Evolutionary conservation across 2,888 invertebrate genomes (phyloP), one percentile per base, ranked within the genome.

Genomic region (Tenthredo scrophulariae): DNA sequence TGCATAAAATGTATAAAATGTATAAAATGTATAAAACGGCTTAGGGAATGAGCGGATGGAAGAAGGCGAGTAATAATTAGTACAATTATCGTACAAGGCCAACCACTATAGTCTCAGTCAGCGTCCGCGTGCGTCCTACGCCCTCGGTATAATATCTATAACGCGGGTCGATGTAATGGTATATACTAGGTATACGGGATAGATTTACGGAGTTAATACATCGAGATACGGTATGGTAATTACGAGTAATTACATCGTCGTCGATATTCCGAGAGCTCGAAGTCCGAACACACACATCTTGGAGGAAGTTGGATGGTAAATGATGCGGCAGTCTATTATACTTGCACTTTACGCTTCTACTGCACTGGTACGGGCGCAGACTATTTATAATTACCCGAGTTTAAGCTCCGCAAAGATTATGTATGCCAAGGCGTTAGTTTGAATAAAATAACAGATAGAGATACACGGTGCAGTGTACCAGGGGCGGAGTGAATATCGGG

Each of bases 11-110:
- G 33, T 4, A 33, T 37, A 37, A 37, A 37, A 37, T 37, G 37
- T 2, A 7, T 37, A 37, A 9, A 10, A 13, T 13, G 13, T 15
- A 46, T 46, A 4, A 15, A 46, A 46, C 3, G 3, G 46, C 46
- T 1, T 13, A 6, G 40, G 15, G 29, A 40, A 62, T 26, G 37
- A 26, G 50, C 9, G 83, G 54, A 6, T 22, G 70, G n/a, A 58
- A 33, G 43, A 46, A 70, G 50, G 46, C 37, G 74, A 88, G 91
- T 91, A 92, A 92, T 92, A 92, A 92, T 92, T 92, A 92, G 92
- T 92, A 92, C 92, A 92, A 92, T 92, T 92, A 92, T 92, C 89
- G 91, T 89, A 89, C 92, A 92, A 92, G 92, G 92, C 91, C 92
- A 91, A 92, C 91, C 91, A 91, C 90, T 89, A 89, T 74, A 54